These are phyloP conservation scores for Catostomus latipinnis DNA, from an alignment of 2,797 vertebrate genomes.

Conservation along the genomic window DNA sequence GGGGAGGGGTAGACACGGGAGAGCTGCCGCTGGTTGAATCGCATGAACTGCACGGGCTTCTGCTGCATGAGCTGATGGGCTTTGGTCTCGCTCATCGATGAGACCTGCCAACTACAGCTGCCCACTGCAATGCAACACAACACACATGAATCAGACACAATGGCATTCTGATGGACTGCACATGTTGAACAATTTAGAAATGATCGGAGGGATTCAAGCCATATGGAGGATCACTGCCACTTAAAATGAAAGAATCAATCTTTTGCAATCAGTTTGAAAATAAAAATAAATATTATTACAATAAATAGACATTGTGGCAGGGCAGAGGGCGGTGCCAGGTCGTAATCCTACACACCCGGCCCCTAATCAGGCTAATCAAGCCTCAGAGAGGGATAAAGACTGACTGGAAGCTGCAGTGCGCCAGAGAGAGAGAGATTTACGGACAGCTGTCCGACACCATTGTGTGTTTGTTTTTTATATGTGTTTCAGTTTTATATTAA, in stretches of 20 bases:
- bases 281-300: neutral
- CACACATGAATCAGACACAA: neutral
- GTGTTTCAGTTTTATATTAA: no score
- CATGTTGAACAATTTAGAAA: neutral
- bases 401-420: no score
- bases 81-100: constrained; percentile 95
- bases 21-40: constrained; percentile 94
- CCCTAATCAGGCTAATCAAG: no score
- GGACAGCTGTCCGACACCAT: no score
- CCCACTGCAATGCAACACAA: constrained; percentile 64
- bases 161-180: neutral
- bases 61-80: constrained; percentile 96
- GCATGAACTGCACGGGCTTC: constrained; percentile 84
- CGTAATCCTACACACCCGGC: no score
- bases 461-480: no score
- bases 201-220: no score
- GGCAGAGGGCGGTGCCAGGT: no score
- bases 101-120: constrained; percentile 93
- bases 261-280: neutral
- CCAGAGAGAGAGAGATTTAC: no score
- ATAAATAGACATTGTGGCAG: neutral
- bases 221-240: neutral
- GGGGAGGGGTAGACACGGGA: constrained; percentile 96
- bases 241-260: neutral
- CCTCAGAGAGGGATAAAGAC: no score